Percentiles rank a stretch among this genome's conserved stretches.
Conservation (phyloP, 2,888 invertebrate species). For the Phragmatobia fuliginosa region DNA sequence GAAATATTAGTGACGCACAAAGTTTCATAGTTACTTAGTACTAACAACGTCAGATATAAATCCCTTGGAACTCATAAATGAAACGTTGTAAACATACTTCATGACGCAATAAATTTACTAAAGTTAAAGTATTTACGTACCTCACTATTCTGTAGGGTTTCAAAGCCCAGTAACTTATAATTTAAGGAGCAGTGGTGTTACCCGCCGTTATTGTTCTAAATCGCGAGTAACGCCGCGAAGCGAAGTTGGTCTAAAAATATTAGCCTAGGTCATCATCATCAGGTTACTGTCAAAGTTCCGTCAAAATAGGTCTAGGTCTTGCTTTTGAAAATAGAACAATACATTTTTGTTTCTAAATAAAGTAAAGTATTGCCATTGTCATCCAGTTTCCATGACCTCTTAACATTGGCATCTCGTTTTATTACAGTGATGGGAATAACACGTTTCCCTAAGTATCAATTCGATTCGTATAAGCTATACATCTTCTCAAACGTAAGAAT, state of each 20-base stretch:
- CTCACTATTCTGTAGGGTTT: neutral
- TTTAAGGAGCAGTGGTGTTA: no score
- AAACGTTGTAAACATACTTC: neutral
- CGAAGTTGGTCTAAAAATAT: no score
- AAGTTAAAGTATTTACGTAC: neutral
- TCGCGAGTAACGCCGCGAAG: no score
- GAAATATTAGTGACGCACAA: neutral
- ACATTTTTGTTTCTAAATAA: neutral
- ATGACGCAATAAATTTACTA: neutral
- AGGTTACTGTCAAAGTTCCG: no score
- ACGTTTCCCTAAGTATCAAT: constrained; percentile 52
- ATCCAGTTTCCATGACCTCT: constrained; percentile 26
- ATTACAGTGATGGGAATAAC: constrained; percentile 44
- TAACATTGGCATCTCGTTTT: constrained; percentile 43
- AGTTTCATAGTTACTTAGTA: neutral
- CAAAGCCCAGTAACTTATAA: no score
- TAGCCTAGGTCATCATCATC: no score
- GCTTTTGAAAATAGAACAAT: neutral
- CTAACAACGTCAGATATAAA: neutral
- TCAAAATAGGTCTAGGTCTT: no score
- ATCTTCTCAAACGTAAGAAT: constrained; percentile 40
- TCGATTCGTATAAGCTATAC: constrained; percentile 41
- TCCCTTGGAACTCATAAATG: neutral
- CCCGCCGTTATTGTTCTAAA: no score
- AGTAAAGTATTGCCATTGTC: constrained; percentile 22